Evolutionary conservation across 2,797 vertebrate species (phyloP).

Genomic region (Sebastes oblongus): DNA sequence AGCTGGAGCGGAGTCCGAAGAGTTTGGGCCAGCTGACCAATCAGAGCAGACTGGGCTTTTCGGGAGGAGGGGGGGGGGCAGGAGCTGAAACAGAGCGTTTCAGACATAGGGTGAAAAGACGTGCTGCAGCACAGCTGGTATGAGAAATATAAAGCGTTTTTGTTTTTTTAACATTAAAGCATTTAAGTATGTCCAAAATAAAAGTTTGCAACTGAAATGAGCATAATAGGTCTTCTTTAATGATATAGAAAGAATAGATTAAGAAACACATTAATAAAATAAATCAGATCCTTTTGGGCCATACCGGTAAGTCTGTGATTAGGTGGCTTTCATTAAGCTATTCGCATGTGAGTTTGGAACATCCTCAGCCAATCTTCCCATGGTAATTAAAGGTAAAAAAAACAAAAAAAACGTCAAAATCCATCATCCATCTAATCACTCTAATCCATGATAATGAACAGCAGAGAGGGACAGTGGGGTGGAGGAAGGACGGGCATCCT

Average conservation of each 20-base stretch:
- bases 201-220: too few species aligned
- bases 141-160: too few species aligned
- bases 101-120: too few species aligned
- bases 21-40: too few species aligned
- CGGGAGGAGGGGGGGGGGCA: too few species aligned
- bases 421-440: not conserved
- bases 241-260: not conserved
- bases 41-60: too few species aligned
- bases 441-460: not conserved
- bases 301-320: not conserved
- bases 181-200: too few species aligned
- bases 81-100: too few species aligned
- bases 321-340: not conserved
- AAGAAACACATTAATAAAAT: not conserved
- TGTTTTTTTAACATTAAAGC: too few species aligned
- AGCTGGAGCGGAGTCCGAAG: too few species aligned
- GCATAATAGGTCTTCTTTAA: not conserved
- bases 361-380: not conserved
- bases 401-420: not conserved
- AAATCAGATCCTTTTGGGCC: not conserved
- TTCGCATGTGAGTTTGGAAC: not conserved
- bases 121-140: too few species aligned
- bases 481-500: constrained; percentile 8
- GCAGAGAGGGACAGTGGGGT: not conserved
- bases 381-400: not conserved